Base-by-base conservation (phyloP, 2,888 invertebrate species). In the Alviniconcha strummeri region DNA sequence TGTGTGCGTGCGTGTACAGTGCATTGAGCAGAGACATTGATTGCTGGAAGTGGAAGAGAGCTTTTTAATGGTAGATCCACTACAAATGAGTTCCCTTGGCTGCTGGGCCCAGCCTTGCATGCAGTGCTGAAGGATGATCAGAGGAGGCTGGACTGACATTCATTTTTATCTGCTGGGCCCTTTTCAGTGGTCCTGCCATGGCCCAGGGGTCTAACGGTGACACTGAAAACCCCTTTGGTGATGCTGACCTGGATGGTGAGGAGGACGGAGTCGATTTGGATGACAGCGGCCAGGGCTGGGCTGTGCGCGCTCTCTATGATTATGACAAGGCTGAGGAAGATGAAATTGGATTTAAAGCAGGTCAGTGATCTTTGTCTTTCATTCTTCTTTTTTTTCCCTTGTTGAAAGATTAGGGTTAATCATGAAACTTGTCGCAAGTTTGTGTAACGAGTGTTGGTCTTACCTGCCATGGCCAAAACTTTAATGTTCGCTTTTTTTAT, bases 281-380 rank as follows among this genome's bases (percentile, higher is more conserved):
- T 8, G 86, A 85, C 8, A 86, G 83, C 77, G 86, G 60, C 80
- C 84, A 81, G 74, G 88, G 84, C 67, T 86, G 86, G 87, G 85
- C 88, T 15, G 89, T 89, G 67, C 96, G 97, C 91, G 99, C 99
- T 75, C 95, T 99, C 67, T 99, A 99, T 94, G 98, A 99, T 94
- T 99, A 99, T 93, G 97, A 97, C 88, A 98, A 98, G 88, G 98
- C 98, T 2, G 99, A 99, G 95, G 97, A 97, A 90, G 99, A 99
- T 94, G 99, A 99, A 94, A 96, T 99, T 83, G 97, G 96, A 94
- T 99, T 99, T 94, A 96, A 98, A 94, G 97, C 97, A 95, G 99
- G 99, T 98, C 93, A 91, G 91, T 88, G 11, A 9, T 13, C 5
- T 74, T 52, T 74, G 36, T 52, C 11, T 52, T 17, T 52, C 11